Evolutionary conservation across 2,797 vertebrate species (phyloP).

Genomic region (Sitta carolinensis): DNA sequence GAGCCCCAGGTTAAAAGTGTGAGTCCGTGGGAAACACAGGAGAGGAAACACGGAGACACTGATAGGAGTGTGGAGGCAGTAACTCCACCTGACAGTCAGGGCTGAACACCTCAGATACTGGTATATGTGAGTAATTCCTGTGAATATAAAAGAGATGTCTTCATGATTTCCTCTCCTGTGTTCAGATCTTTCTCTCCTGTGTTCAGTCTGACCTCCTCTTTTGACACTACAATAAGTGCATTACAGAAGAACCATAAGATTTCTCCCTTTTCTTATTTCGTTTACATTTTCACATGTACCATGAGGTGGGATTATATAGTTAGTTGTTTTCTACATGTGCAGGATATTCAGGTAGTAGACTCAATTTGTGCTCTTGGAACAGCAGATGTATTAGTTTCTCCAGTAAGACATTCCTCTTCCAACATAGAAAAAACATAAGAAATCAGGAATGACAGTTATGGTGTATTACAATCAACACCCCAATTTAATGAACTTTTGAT

Average conservation of each 20-base stretch:
- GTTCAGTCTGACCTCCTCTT: not conserved
- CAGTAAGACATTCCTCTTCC: not conserved
- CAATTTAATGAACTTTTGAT: not conserved
- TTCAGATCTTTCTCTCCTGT: not conserved
- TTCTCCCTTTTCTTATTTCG: not conserved
- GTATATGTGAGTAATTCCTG: not conserved
- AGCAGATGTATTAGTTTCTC: slow-evolving; percentile 6
- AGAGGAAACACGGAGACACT: not conserved
- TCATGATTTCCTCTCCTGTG: rapidly evolving
- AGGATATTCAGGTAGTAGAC: slow-evolving; percentile 13
- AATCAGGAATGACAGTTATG: not conserved
- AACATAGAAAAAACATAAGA: not conserved
- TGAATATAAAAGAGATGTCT: not conserved
- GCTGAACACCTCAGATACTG: not conserved
- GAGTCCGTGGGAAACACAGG: not conserved
- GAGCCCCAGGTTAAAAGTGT: not conserved
- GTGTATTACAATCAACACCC: not conserved
- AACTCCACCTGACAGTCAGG: not conserved
- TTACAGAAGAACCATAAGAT: not conserved
- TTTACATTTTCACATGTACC: slow-evolving; percentile 26
- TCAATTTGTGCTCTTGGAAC: not conserved
- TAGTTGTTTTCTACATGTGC: slow-evolving; percentile 20
- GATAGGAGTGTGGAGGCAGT: not conserved
- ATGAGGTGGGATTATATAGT: not conserved
- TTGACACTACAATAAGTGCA: not conserved